Conservation (phyloP, 2,888 invertebrate genomes). For the Pelosia muscerda region DNA sequence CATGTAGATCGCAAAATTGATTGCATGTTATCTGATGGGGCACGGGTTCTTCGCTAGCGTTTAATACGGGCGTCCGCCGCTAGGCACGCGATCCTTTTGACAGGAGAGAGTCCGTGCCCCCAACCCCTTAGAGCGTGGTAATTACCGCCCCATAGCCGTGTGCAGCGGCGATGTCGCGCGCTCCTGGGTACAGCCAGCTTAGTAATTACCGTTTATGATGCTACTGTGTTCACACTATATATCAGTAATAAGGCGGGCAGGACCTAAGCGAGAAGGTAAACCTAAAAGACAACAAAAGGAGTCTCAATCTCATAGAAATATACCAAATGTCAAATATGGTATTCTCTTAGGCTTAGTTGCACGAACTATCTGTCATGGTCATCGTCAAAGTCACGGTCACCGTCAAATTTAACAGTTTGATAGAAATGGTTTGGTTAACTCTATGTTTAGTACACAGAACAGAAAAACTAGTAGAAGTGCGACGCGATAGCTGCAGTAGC, state of each 20-base stretch:
- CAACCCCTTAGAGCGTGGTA: slow-evolving; percentile 77
- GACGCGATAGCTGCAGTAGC: too few species aligned
- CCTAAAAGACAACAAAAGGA: too few species aligned
- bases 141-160: slow-evolving; percentile 78
- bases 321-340: too few species aligned
- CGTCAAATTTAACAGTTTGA: too few species aligned
- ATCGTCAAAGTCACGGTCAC: too few species aligned
- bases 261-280: not conserved
- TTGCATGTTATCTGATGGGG: slow-evolving; percentile 86
- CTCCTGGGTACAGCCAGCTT: slow-evolving; percentile 40
- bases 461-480: too few species aligned
- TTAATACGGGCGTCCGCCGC: slow-evolving; percentile 82
- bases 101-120: slow-evolving; percentile 82
- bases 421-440: too few species aligned
- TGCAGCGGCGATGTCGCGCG: slow-evolving; percentile 82
- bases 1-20: slow-evolving; percentile 87
- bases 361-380: too few species aligned
- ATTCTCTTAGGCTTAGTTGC: too few species aligned
- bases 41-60: slow-evolving; percentile 85
- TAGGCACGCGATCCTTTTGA: slow-evolving; percentile 84
- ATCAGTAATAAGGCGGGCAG: not conserved
- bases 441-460: too few species aligned
- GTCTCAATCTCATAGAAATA: not conserved
- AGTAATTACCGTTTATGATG: slow-evolving; percentile 46
- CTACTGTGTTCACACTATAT: slow-evolving; percentile 33